Evolutionary conservation across 2,797 vertebrate genomes (phyloP), one percentile per base, ranked within the genome.

Genomic region (Lithobates sylvaticus): DNA sequence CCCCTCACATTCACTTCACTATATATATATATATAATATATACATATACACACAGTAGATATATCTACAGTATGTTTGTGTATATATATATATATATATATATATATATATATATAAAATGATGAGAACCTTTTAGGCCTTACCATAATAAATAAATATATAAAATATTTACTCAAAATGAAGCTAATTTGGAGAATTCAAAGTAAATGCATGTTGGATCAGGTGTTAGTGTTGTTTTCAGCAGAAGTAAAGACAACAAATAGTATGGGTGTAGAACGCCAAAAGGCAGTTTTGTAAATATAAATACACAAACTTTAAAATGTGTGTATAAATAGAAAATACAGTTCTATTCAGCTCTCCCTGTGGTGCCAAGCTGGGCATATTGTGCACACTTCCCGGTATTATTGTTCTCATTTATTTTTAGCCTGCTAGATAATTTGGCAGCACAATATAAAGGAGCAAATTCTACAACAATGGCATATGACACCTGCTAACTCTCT

Each of bases 321-420:
- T 80, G 78, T 54, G 50, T 72, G 79, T 73, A 73, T 73, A 81
- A 81, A 81, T 81, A 81, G 79, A 72, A 42, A 61, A 72, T 81
- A 71, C 78, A 73, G 79, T 81, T 81, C 42, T 72, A 81, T 73
- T 72, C 47, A 81, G 79, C 69, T 73, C 69, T 81, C 79, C 79
- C 79, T 72, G 79, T 81, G 79, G 79, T 81, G 79, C 79, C 79
- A 81, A 81, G 68, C 78, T 73, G 68, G 69, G 79, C 79, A 81
- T 72, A 61, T 81, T 81, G 79, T 81, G 79, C 69, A 72, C 71
- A 81, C 79, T 81, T 81, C 72, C 79, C 79, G 69, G 79, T 81
- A 81, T 81, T 81, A 81, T 81, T 81, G 79, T 81, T 81, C 69
- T 72, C 69, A 81, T 81, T 61, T 81, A 81, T 81, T 81, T 81